Conservation (phyloP, 2,797 vertebrate genomes). For the Threskiornis aethiopicus region DNA sequence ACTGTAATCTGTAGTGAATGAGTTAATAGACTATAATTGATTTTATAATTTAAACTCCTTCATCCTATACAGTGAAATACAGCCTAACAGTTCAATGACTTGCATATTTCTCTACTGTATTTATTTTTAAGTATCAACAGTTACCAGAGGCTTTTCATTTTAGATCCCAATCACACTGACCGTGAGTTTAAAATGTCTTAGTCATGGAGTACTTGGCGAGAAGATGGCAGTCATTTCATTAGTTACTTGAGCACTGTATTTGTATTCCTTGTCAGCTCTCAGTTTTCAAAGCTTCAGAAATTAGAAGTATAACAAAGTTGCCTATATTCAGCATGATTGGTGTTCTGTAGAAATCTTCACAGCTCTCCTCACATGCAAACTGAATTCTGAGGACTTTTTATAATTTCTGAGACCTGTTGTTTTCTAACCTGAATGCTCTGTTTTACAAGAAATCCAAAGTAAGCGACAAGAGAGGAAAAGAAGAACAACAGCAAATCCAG, state of each 20-base stretch:
- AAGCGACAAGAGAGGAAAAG: conserved; percentile 96
- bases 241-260: not conserved
- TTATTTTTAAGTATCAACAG: not conserved
- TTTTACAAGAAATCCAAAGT: conserved; percentile 93
- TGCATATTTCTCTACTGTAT: not conserved
- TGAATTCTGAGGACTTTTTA: not conserved
- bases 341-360: not conserved
- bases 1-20: not conserved
- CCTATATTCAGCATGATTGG: not conserved
- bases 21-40: not conserved
- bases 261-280: not conserved
- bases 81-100: not conserved
- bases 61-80: not conserved
- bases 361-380: not conserved
- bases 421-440: conserved; percentile 62
- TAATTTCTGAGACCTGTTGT: not conserved
- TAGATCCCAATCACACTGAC: not conserved
- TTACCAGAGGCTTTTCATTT: not conserved
- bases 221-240: not conserved
- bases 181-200: not conserved
- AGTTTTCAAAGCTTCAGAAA: not conserved
- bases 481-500: conserved; percentile 97
- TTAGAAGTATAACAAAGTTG: not conserved
- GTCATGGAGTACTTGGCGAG: not conserved
- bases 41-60: not conserved